phyloP scores from a whole-genome alignment of 1,140 invertebrate genomes.

The Neodiprion pinetum region DNA sequence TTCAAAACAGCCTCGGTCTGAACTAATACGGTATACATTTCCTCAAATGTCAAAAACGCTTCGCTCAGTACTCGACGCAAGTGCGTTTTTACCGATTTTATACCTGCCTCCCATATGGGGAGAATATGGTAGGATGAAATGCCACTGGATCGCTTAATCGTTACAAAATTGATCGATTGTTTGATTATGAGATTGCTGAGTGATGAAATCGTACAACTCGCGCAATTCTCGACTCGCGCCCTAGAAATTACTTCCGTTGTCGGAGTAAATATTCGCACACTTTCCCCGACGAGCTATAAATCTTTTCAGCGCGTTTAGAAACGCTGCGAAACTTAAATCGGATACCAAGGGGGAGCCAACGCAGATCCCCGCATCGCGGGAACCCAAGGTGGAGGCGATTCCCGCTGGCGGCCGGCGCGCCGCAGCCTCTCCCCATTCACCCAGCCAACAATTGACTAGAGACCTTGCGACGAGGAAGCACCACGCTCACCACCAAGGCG shows the following conservation, averaged over 20 bases:
- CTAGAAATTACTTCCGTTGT: slow-evolving; percentile 25
- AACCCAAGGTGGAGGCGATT: too few relatives aligned
- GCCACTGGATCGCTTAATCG: slow-evolving; percentile 25
- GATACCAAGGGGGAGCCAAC: slow-evolving; percentile 26
- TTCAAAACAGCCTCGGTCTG: slow-evolving; percentile 38
- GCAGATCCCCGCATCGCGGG: slow-evolving; percentile 30
- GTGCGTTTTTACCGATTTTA: slow-evolving; percentile 27
- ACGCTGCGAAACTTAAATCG: slow-evolving; percentile 21
- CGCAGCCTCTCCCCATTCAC: too few relatives aligned
- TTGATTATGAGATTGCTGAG: background rate
- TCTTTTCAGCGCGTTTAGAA: slow-evolving; percentile 21
- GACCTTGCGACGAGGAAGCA: too few relatives aligned
- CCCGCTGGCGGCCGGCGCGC: too few relatives aligned
- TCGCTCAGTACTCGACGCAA: slow-evolving; percentile 30
- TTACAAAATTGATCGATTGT: background rate
- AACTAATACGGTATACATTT: slow-evolving; percentile 26
- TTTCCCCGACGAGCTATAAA: slow-evolving; percentile 18
- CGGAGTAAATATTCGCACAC: slow-evolving; percentile 20
- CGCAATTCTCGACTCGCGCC: slow-evolving; percentile 19
- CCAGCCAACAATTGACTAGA: too few relatives aligned
- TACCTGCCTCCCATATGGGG: slow-evolving; percentile 16
- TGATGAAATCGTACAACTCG: slow-evolving; percentile 7
- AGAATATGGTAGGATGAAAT: slow-evolving; percentile 19
- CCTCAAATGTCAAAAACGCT: slow-evolving; percentile 24
- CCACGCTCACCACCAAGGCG: too few relatives aligned